phyloP scores from a whole-genome alignment of 1,140 invertebrate species.

The Anadara kagoshimensis region DNA sequence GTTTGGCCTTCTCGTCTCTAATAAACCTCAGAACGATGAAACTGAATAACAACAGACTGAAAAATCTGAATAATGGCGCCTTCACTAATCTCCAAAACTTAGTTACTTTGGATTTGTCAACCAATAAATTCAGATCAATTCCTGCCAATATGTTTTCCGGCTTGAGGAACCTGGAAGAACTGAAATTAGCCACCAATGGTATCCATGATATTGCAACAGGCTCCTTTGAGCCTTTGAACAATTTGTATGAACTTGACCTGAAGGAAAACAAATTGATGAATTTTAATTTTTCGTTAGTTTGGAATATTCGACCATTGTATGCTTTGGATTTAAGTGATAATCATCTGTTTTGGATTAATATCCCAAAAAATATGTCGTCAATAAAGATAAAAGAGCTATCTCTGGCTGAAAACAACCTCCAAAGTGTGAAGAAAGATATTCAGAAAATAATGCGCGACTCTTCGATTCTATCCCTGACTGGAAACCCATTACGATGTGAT shows the following conservation, averaged over 20 bases:
- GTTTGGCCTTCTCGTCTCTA: slow-evolving; percentile 28
- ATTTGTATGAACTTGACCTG: slow-evolving; percentile 17
- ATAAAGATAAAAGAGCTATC: slow-evolving; percentile 28
- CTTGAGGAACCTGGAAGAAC: slow-evolving; percentile 28
- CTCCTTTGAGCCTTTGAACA: slow-evolving; percentile 16
- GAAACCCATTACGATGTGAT: slow-evolving; percentile 35
- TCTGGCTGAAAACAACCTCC: slow-evolving; percentile 30
- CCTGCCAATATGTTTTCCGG: slow-evolving; percentile 22
- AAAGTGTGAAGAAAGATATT: slow-evolving; percentile 20
- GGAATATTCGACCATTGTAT: slow-evolving; percentile 22
- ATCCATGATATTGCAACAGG: slow-evolving; percentile 16
- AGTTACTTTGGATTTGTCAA: slow-evolving; percentile 26
- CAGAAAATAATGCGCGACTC: slow-evolving; percentile 25
- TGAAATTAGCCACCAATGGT: slow-evolving; percentile 21
- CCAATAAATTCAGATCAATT: slow-evolving; percentile 28
- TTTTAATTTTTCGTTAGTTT: slow-evolving; percentile 34
- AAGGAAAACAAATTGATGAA: slow-evolving; percentile 24
- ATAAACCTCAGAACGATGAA: slow-evolving; percentile 18
- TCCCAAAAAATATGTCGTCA: slow-evolving; percentile 11
- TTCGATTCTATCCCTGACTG: slow-evolving; percentile 21
- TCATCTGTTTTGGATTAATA: slow-evolving; percentile 33
- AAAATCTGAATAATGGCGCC: slow-evolving; percentile 32
- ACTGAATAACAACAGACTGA: slow-evolving; percentile 32
- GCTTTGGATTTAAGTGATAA: slow-evolving; percentile 30
- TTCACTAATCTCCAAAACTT: slow-evolving; percentile 27